Conservation (phyloP, 2,888 invertebrate species). For the Unio pictorum region DNA sequence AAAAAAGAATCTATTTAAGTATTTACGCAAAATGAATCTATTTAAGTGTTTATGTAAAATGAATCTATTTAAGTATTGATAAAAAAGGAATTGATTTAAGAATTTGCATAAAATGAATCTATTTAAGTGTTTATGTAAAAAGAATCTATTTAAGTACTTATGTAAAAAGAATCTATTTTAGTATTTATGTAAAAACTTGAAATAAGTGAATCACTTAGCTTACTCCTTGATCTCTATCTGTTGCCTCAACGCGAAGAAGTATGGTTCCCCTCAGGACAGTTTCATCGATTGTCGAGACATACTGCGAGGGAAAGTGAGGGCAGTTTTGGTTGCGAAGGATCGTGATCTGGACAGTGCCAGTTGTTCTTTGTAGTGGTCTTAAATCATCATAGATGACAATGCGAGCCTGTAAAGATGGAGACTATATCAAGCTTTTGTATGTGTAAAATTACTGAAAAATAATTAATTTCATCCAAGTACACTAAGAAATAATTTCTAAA, state of each 20-base stretch:
- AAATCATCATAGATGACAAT: constrained; percentile 57
- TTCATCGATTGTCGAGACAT: constrained; percentile 43
- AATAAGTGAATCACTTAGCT: constrained; percentile 7
- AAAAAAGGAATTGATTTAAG: too few relatives aligned
- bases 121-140: too few relatives aligned
- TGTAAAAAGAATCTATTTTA: background rate
- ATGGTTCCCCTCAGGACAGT: constrained; percentile 31
- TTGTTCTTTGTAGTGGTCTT: constrained; percentile 44
- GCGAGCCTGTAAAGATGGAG: constrained; percentile 39
- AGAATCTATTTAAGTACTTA: background rate
- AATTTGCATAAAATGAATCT: too few relatives aligned
- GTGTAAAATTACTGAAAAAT: background rate
- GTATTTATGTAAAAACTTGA: background rate
- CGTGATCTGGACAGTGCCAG: constrained; percentile 48
- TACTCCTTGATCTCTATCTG: constrained; percentile 53
- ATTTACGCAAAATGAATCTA: too few relatives aligned
- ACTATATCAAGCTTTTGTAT: background rate
- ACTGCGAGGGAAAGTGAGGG: constrained; percentile 48
- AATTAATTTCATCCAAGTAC: too few relatives aligned
- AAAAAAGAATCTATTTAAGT: too few relatives aligned
- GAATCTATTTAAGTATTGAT: too few relatives aligned
- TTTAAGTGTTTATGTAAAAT: too few relatives aligned
- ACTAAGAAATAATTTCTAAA: too few relatives aligned
- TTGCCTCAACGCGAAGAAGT: constrained; percentile 49
- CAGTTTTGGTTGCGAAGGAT: constrained; percentile 56